Evolutionary conservation across 2,797 vertebrate genomes (phyloP), one percentile per base, ranked within the genome.

Genomic region (Centropyge bicolor): DNA sequence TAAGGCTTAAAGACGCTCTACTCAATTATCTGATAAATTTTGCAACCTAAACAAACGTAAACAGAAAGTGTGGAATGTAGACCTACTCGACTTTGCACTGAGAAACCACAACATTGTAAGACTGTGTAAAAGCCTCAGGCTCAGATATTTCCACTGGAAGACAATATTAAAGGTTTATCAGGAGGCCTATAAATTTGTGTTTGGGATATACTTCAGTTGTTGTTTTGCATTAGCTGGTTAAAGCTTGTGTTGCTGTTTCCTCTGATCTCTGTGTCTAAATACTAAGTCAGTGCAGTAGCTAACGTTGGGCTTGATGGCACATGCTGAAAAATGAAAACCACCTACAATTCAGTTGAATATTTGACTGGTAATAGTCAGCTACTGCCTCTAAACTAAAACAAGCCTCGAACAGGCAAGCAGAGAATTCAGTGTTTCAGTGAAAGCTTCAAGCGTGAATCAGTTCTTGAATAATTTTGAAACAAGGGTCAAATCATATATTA

Each of bases 1-100:
- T 76, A 86, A 75, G 43, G 62, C 27, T 70, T 77, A 81, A 82
- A 82, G 40, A 74, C 78, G 38, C 74, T 51, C 45, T 43, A 27
- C 76, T 81, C 69, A 69, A 90, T 83, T 64, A 35, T 59, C 52
- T 48, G 43, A 69, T 76, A 27, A 9, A 76, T 68, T 57, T 59
- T 16, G 10, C 59, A 46, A 72, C 56, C n/a, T 69, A 80, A 84
- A 74, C 70, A 68, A 22, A 22, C 36, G 75, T 69, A 81, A 85
- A 81, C 74, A 78, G 66, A 70, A 55, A 22, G 11, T 12, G 51
- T 0, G 22, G 24, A 69, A 31, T 56, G 61, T 6, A 19, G 46
- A 38, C 20, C 14, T 22, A 35, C 10, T 14, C 31, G 24, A 36
- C n/a, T 45, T 22, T 27, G 45, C 46, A n/a, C 4, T 16, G 31